phyloP scores from a whole-genome alignment of 2,113 vertebrate species.

The Nipponia nippon region DNA sequence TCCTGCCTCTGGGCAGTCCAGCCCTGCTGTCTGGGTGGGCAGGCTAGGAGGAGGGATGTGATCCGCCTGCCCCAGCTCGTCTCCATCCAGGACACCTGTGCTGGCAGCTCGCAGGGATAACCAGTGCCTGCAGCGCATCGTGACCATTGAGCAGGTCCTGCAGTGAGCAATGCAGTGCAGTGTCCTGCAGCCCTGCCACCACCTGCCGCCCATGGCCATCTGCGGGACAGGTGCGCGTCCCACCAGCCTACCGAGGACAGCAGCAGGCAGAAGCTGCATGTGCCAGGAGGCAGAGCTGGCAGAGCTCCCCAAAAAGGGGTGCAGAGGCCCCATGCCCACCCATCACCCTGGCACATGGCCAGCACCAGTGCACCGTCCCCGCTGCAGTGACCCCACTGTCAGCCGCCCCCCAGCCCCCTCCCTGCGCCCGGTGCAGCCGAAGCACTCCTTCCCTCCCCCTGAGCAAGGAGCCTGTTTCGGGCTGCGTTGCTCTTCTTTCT shows the following conservation, averaged over 20 bases:
- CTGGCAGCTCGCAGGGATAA: neutral
- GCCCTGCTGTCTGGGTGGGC: accelerated
- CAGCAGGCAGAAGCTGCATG: neutral
- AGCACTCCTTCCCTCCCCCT: neutral
- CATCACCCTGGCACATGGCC: accelerated
- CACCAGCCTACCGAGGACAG: neutral
- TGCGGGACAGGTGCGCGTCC: accelerated
- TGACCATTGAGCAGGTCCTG: neutral
- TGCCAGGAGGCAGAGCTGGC: neutral
- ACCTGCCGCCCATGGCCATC: accelerated
- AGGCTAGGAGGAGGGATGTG: neutral
- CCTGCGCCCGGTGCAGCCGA: accelerated
- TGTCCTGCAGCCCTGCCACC: neutral
- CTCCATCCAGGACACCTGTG: accelerated
- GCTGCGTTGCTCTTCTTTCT: neutral
- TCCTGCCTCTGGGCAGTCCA: neutral
- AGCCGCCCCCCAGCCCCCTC: neutral
- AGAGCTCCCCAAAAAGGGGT: neutral
- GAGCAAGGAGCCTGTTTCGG: neutral
- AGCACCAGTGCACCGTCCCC: neutral
- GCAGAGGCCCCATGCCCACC: neutral
- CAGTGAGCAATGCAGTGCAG: accelerated
- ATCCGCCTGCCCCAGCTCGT: neutral
- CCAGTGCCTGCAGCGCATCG: accelerated
- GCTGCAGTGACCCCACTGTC: accelerated